A percentile compares a stretch with the other conserved stretches of the same genome.
Conservation (phyloP, 2,888 invertebrate genomes). For the Iselma pallidipennis region DNA sequence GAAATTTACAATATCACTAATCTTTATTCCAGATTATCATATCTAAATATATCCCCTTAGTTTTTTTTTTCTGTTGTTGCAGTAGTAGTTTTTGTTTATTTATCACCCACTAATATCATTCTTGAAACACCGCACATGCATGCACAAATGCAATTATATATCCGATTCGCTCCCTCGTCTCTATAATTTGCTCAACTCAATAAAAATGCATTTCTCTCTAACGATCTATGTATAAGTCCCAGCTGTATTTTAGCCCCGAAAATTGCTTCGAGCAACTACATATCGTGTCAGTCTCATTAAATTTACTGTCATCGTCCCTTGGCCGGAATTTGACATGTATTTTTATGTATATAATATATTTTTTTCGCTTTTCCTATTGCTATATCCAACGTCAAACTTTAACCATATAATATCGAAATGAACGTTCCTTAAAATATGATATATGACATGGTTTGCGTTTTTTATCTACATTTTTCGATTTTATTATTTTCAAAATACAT, state of each 20-base stretch:
- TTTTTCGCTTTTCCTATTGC: not conserved
- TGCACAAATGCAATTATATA: slow-evolving; percentile 2
- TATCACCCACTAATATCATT: no score
- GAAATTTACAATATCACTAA: not conserved
- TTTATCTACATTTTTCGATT: no score
- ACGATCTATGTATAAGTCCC: not conserved
- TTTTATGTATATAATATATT: no score
- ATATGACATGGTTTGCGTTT: slow-evolving; percentile 6
- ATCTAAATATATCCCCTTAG: not conserved
- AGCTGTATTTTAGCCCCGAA: not conserved
- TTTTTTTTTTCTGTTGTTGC: not conserved
- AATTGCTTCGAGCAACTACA: not conserved
- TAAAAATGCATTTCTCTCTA: slow-evolving; percentile 3
- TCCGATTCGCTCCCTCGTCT: not conserved
- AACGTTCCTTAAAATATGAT: slow-evolving; percentile 16
- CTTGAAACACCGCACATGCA: not conserved
- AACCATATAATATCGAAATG: slow-evolving; percentile 16
- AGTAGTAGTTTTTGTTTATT: no score
- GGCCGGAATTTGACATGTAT: slow-evolving; percentile 17
- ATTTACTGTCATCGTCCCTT: slow-evolving; percentile 15
- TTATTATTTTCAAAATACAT: no score
- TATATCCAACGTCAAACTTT: slow-evolving; percentile 6
- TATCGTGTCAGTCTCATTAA: slow-evolving; percentile 14
- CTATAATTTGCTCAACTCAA: slow-evolving; percentile 2
- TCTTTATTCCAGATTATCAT: not conserved